Conservation (phyloP, 2,888 invertebrate genomes). For the Ecliptopera silaceata region DNA sequence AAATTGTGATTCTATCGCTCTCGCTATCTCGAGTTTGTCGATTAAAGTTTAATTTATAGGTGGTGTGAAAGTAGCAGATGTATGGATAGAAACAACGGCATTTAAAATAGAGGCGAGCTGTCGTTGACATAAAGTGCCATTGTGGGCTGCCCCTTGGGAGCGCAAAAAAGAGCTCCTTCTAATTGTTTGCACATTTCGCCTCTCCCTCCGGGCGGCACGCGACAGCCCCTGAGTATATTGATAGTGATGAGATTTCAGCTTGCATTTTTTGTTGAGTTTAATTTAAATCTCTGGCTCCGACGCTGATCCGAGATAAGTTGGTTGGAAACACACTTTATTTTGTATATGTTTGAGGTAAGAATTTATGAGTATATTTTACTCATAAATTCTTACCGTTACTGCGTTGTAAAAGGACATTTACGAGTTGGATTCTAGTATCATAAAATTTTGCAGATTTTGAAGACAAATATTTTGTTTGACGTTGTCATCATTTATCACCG, state of each 20-base stretch:
- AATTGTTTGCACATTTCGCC: slow-evolving; percentile 81
- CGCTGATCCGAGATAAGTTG: neutral
- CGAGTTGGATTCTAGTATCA: too few species aligned
- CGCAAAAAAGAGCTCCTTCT: slow-evolving; percentile 72
- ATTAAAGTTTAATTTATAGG: slow-evolving; percentile 56
- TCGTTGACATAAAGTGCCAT: slow-evolving; percentile 72
- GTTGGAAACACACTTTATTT: neutral
- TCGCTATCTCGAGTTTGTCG: slow-evolving; percentile 27
- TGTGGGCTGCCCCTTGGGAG: slow-evolving; percentile 60
- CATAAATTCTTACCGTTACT: neutral
- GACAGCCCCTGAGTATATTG: slow-evolving; percentile 40
- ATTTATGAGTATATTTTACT: neutral
- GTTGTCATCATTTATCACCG: too few species aligned
- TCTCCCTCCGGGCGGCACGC: slow-evolving; percentile 55
- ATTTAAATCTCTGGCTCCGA: slow-evolving; percentile 9
- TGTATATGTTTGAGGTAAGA: neutral
- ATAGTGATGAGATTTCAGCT: slow-evolving; percentile 33
- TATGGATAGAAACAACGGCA: slow-evolving; percentile 59
- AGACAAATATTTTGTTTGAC: too few species aligned
- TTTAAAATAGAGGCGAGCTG: slow-evolving; percentile 64
- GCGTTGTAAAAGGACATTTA: too few species aligned
- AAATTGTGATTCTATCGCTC: slow-evolving; percentile 41
- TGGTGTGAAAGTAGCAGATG: slow-evolving; percentile 72
- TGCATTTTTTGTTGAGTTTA: slow-evolving; percentile 29
- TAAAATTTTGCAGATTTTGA: too few species aligned